Base-by-base conservation (phyloP, 1,140 invertebrate genomes). In the Aphidius gifuensis region DNA sequence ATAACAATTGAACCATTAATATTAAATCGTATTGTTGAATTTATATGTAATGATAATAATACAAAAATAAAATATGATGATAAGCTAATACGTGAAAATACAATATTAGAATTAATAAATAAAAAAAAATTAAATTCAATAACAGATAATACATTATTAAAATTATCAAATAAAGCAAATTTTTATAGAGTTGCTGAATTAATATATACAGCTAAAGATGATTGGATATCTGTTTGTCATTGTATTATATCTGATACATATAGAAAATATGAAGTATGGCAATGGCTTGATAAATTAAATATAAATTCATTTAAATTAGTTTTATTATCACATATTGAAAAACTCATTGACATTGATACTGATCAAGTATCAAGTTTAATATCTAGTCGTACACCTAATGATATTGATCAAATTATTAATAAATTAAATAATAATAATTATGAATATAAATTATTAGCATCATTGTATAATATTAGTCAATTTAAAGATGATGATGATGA, bases 31-130 rank as follows among this genome's bases (percentile, higher is more conserved):
- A 80, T 85, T 8, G 76, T 85, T 3, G 83, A 86, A 47, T 74
- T 85, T 45, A 71, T 88, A 11, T 83, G 82, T 4, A 75, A 81
- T 61, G 74, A 84, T 63, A 82, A 77, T 63, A 74, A 82, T 9
- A 70, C 80, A 63, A 78, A 85, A 69, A 78, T 81, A 73, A 72
- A 81, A 77, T 32, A 32, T 32, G 74, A 84, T 47, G 80, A 85
- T 51, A 82, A 86, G 60, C 86, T 88, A 65, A 92, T 94, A 71
- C 82, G 90, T 54, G 91, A 96, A 74, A 90, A 91, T 69, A 89
- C 92, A 5, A 81, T 93, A 71, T 75, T 94, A 57, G 89, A 92
- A 74, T 77, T 95, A n/a, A 73, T 94, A 5, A 79, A 86, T 44
- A 85, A 85, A 16, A 87, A 89, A 50, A 89, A 88, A 65, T 70